Percentiles rank a stretch among this genome's conserved stretches.
Conservation (phyloP, 2,888 invertebrate genomes). For the Ceriagrion tenellum region DNA sequence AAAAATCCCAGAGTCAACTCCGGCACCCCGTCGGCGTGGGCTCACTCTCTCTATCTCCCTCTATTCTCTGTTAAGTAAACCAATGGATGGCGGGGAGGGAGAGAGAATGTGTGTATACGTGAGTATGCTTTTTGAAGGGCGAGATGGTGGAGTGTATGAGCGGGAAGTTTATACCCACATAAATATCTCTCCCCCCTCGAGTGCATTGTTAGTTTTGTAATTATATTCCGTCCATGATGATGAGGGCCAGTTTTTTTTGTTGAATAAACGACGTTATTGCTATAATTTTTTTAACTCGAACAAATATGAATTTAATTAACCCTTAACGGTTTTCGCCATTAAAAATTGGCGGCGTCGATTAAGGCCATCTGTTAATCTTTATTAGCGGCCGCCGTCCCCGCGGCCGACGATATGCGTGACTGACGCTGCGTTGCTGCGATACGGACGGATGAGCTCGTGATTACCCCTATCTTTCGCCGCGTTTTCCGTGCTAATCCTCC, state of each 20-base stretch:
- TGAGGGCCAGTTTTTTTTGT: not conserved
- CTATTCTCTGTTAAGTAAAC: not conserved
- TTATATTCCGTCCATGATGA: not conserved
- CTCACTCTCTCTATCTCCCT: too few relatives aligned
- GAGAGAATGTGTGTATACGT: not conserved
- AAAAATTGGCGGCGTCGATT: not conserved
- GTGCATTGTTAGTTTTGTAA: not conserved
- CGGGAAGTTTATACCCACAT: not conserved
- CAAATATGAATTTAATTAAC: too few relatives aligned
- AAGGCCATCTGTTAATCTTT: not conserved
- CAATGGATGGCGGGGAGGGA: not conserved
- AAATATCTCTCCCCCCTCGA: not conserved
- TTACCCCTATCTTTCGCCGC: not conserved
- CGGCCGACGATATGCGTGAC: not conserved
- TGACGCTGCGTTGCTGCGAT: not conserved
- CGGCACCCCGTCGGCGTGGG: not conserved
- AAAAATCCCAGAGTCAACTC: not conserved
- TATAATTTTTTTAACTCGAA: too few relatives aligned
- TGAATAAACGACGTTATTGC: not conserved
- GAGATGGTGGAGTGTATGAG: not conserved
- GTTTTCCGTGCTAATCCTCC: too few relatives aligned
- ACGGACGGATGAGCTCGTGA: not conserved
- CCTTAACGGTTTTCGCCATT: not conserved
- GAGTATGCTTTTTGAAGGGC: not conserved
- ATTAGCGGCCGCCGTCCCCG: not conserved